Base-by-base conservation (phyloP, 2,888 invertebrate genomes). In the Agriopis marginaria region DNA sequence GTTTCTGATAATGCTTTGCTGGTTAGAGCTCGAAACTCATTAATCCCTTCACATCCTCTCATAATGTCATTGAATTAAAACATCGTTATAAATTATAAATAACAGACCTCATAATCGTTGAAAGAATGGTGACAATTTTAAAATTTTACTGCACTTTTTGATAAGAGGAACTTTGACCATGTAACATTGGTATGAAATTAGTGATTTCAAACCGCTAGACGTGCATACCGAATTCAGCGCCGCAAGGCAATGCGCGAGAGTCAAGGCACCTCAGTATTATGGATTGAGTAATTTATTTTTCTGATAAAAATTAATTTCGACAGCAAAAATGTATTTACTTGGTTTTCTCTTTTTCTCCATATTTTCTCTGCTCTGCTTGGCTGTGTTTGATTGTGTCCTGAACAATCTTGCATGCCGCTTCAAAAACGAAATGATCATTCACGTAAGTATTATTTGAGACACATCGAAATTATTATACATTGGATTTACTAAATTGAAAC, bases 281-380 rank as follows among this genome's bases (percentile, higher is more conserved):
- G 89, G 88, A 91, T 89, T 91, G 88, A 90, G 83, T 90, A 89
- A 23, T 89, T 93, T 92, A 89, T 92, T 93, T 92, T 93, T 92
- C 89, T 87, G 86, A 91, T 86, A 90, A 89, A 49, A 89, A 89
- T 90, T 92, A 87, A 91, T 93, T 94, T 92, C 84, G 86, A 92
- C 89, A 89, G 93, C 94, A 93, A 93, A 91, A 94, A 93, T 95
- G 95, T 95, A 96, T 96, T 96, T 95, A 96, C 95, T 96, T 95
- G 94, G 95, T 96, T 95, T 96, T 96, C 95, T 96, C 95, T 96
- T 96, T 93, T 96, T 96, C 95, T 96, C 95, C 95, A 96, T 96
- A 95, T 95, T 95, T 96, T 96, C 96, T 96, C 96, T 96, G 96
- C 96, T 96, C 96, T 96, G 96, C 96, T 97, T 97, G 96, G 95